phyloP scores from a whole-genome alignment of 2,797 vertebrate species.

The Crenuchus spilurus region DNA sequence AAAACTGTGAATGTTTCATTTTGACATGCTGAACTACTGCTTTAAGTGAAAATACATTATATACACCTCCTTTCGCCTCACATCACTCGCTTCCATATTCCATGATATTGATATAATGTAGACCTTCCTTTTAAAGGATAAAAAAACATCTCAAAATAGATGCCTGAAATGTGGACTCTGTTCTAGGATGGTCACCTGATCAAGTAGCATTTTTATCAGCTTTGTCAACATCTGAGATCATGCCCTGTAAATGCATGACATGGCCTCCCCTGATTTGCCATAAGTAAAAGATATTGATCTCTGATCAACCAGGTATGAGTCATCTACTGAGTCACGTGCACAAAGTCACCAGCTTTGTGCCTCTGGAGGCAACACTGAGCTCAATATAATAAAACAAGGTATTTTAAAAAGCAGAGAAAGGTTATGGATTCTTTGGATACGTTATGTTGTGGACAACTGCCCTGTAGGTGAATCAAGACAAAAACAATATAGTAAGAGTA shows the following conservation, averaged over 20 bases:
- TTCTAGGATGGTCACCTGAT: background rate
- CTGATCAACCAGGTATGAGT: constrained; percentile 16
- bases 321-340: constrained; percentile 8
- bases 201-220: no score
- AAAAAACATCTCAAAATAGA: no score
- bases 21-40: no score
- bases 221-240: background rate
- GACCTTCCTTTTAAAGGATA: no score
- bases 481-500: no score
- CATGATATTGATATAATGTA: no score
- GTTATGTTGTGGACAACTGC: background rate
- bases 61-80: no score
- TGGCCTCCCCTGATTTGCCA: background rate
- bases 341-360: background rate
- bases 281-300: constrained; percentile 6
- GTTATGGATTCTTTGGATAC: background rate
- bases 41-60: no score
- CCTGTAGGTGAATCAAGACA: constrained; percentile 14
- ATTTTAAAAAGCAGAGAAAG: background rate
- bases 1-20: no score
- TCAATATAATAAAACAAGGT: background rate
- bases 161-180: no score
- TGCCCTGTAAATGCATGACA: background rate
- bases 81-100: no score
- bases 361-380: background rate